A percentile compares a stretch with the other conserved stretches of the same genome.
These are phyloP conservation scores for Lucinisca nassula DNA, from an alignment of 2,888 invertebrate species.

Conservation along the genomic window DNA sequence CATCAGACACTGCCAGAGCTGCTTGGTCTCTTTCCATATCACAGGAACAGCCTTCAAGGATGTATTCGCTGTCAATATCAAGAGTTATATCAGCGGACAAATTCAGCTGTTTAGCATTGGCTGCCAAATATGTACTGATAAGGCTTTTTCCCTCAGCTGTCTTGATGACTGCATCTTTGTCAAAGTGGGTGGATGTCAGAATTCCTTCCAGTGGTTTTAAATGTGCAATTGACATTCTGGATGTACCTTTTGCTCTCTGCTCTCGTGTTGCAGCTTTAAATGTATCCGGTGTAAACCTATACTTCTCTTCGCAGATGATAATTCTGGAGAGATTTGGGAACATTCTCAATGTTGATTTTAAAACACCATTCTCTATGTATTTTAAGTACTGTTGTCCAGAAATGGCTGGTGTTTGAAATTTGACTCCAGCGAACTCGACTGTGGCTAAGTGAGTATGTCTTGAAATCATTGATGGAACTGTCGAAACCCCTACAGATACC, in stretches of 20 bases:
- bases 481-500: too few species aligned
- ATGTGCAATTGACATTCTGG: slow-evolving; percentile 15
- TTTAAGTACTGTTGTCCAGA: slow-evolving; percentile 47
- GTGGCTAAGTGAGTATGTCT: slow-evolving; percentile 4
- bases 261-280: slow-evolving; percentile 45
- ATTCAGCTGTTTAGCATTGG: background rate
- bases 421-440: slow-evolving; percentile 61
- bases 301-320: slow-evolving; percentile 67
- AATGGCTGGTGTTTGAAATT: slow-evolving; percentile 32
- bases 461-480: background rate
- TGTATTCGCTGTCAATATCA: slow-evolving; percentile 33
- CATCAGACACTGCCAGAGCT: background rate
- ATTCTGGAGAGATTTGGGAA: slow-evolving; percentile 33
- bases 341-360: slow-evolving; percentile 22
- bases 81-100: background rate
- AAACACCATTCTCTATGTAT: slow-evolving; percentile 44
- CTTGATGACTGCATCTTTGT: slow-evolving; percentile 3
- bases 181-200: slow-evolving; percentile 4
- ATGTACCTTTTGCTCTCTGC: slow-evolving; percentile 1
- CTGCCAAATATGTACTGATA: slow-evolving; percentile 37
- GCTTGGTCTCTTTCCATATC: background rate
- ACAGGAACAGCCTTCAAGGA: background rate
- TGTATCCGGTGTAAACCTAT: slow-evolving; percentile 56
- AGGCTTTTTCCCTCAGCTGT: slow-evolving; percentile 35
- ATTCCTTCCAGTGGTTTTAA: slow-evolving; percentile 24